Percentiles rank a stretch among this genome's conserved stretches.
Conservation (phyloP, 2,888 invertebrate genomes). For the Anthrax anthrax region DNA sequence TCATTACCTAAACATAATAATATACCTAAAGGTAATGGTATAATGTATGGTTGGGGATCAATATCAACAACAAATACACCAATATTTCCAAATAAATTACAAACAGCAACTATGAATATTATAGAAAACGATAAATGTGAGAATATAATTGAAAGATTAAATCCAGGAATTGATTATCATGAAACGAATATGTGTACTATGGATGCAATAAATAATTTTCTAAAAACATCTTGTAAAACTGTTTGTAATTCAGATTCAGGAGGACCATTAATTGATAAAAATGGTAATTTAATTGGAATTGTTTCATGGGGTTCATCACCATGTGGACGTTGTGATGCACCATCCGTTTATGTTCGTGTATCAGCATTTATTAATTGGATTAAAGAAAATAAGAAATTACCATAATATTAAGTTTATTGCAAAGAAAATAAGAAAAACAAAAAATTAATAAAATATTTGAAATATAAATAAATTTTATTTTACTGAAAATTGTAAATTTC, state of each 20-base stretch:
- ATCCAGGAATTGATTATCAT: constrained; percentile 7
- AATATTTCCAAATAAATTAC: constrained; percentile 23
- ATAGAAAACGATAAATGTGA: constrained; percentile 24
- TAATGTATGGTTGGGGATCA: constrained; percentile 30
- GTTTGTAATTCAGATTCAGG: constrained; percentile 31
- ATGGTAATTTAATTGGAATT: constrained; percentile 26
- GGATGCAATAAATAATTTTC: no score
- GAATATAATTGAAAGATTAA: constrained; percentile 20
- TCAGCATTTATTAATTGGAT: constrained; percentile 36
- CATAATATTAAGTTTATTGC: no score
- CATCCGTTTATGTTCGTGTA: constrained; percentile 38
- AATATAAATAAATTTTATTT: no score
- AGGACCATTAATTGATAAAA: constrained; percentile 27
- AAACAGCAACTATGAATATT: constrained; percentile 26
- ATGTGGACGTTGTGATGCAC: constrained; percentile 31
- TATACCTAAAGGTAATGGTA: constrained; percentile 22
- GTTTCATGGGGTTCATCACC: constrained; percentile 39
- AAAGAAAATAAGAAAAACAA: not conserved
- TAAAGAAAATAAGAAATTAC: not conserved
- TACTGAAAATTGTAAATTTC: no score
- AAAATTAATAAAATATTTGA: no score
- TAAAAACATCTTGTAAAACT: constrained; percentile 28
- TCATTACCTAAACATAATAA: constrained; percentile 22
- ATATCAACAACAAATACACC: constrained; percentile 24
- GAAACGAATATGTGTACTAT: constrained; percentile 29